Conservation (phyloP, 2,797 vertebrate genomes). For the Catostomus latipinnis region DNA sequence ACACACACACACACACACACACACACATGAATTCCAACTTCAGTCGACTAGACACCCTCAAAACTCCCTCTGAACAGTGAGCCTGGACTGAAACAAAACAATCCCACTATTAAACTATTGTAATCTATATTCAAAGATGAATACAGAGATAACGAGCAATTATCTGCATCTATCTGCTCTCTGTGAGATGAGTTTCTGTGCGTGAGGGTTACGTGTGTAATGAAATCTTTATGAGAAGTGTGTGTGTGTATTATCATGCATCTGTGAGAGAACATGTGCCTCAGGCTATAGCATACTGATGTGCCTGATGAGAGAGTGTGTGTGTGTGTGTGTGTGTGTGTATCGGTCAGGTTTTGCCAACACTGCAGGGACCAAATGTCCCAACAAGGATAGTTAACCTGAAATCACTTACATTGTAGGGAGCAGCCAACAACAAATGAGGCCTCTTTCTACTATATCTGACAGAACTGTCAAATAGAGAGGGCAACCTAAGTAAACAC, state of each 20-base stretch:
- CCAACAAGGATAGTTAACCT: not conserved
- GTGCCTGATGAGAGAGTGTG: not conserved
- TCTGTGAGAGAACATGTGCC: conserved; percentile 3
- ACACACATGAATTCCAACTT: conserved; percentile 21
- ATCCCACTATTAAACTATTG: not conserved
- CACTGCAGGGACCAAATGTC: conserved; percentile 1
- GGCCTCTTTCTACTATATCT: no score
- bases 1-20: conserved; percentile 17
- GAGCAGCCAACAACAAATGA: no score
- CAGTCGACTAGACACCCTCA: conserved; percentile 28
- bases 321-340: not conserved
- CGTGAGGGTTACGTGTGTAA: not conserved
- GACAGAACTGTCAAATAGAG: no score
- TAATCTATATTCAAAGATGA: not conserved
- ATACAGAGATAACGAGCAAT: conserved; percentile 20
- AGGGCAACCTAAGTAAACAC: no score
- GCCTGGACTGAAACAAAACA: conserved; percentile 26
- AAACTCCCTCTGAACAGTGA: not conserved
- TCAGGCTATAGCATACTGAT: conserved; percentile 7
- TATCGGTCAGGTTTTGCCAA: not conserved
- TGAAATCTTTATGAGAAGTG: conserved; percentile 21
- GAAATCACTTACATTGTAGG: no score
- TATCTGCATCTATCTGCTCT: conserved; percentile 5
- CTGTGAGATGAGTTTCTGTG: not conserved
- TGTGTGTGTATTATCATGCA: not conserved